Base-by-base conservation (phyloP, 1,140 invertebrate genomes). In the Cydia amplana region DNA sequence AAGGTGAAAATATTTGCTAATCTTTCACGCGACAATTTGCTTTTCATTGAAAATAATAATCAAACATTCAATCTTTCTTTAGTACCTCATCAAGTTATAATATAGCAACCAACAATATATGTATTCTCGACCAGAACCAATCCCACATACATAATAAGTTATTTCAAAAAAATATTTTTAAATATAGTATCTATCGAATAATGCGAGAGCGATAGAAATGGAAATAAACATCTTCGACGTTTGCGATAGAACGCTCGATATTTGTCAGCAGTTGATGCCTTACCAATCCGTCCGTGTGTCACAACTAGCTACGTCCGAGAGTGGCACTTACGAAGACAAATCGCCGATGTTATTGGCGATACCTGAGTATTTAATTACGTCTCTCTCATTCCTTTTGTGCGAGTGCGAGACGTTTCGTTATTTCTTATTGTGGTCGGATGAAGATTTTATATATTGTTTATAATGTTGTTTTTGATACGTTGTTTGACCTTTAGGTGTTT, bases 361-460 rank as follows among this genome's bases (percentile, higher is more conserved):
- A 70, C 65, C 65, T 70, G 65, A 70, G 65, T 70, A 70, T 70
- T 70, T 70, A 70, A 70, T 70, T 70, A 70, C 65, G 32, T 70
- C 32, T 20, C 3, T 70, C 65, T 36, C 2, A 23, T 36, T 65
- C 32, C 28, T 70, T 70, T 70, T 70, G 28, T 70, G 36, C 32
- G 65, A 70, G 65, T 36, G 65, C 65, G 36, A 36, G 65, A 36
- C n/a, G 65, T 36, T 70, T 70, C 7, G 28, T n/a, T 32, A 18
- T 60, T 60, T 60, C 55, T 23, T 60, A 23, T 60, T 60, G 55
- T 60, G 20, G 55, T 23, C 55, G 7, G 20, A 60, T 60, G 55
- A 12, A 60, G 55, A 60, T 60, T 60, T 60, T 10, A 60, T 60
- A 23, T 60, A 23, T 60, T 60, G 20, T 23, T 60, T 60, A 60